Conservation (phyloP, 2,113 vertebrate genomes). For the Labrus mixtus region DNA sequence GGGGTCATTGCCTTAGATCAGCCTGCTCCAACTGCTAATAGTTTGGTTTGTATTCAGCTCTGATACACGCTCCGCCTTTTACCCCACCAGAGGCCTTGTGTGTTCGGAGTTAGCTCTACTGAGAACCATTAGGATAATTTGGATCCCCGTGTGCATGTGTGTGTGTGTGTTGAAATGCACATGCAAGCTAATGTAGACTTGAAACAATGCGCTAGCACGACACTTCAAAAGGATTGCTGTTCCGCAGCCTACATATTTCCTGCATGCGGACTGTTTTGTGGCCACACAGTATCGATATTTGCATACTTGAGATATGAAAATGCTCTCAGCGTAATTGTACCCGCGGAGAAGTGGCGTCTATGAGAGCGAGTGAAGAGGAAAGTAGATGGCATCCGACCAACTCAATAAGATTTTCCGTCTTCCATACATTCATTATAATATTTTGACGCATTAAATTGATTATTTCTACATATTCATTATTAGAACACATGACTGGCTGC, state of each 20-base stretch:
- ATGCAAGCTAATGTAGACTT: slow-evolving; percentile 68
- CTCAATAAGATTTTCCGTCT: slow-evolving; percentile 56
- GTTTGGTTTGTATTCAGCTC: slow-evolving; percentile 70
- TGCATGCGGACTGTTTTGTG: slow-evolving; percentile 52
- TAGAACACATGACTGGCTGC: slow-evolving; percentile 7
- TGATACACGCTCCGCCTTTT: slow-evolving; percentile 36
- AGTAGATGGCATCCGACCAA: slow-evolving; percentile 56
- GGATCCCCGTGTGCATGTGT: slow-evolving; percentile 17
- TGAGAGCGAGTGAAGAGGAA: slow-evolving; percentile 57
- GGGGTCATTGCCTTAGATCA: slow-evolving; percentile 44
- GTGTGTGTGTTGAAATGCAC: slow-evolving; percentile 47
- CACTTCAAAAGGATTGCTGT: slow-evolving; percentile 63
- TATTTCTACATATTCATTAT: slow-evolving; percentile 65
- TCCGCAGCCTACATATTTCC: slow-evolving; percentile 59
- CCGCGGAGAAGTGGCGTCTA: slow-evolving; percentile 60
- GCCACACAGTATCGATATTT: slow-evolving; percentile 68
- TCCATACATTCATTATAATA: slow-evolving; percentile 67
- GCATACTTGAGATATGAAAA: slow-evolving; percentile 79
- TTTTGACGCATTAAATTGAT: slow-evolving; percentile 63
- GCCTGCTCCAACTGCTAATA: slow-evolving; percentile 64
- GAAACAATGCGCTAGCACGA: slow-evolving; percentile 28
- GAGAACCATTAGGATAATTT: slow-evolving; percentile 71
- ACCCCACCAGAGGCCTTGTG: slow-evolving; percentile 59
- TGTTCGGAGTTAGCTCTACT: slow-evolving; percentile 36
- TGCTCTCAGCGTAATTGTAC: slow-evolving; percentile 77